phyloP scores from a whole-genome alignment of 2,797 vertebrate genomes.

The Characodon lateralis region DNA sequence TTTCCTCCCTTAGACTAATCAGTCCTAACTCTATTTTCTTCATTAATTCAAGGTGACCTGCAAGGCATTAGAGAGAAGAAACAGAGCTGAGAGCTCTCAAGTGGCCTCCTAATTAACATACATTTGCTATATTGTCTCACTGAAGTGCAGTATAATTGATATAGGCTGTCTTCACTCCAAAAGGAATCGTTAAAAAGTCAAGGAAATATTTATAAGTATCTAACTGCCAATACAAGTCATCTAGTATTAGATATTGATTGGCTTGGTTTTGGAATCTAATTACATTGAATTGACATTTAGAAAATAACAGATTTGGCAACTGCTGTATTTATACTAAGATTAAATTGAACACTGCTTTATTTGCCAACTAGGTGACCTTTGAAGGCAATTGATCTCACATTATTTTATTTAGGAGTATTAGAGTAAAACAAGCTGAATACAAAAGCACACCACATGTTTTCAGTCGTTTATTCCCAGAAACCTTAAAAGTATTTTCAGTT shows the following conservation, averaged over 20 bases:
- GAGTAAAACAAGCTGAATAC: neutral
- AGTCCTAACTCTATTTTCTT: conserved; percentile 48
- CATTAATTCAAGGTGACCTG: conserved; percentile 69
- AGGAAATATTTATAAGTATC: conserved; percentile 28
- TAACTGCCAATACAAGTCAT: conserved; percentile 9
- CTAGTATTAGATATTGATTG: conserved; percentile 14
- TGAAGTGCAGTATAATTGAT: conserved; percentile 32
- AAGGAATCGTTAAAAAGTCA: conserved; percentile 21
- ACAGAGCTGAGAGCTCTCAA: conserved; percentile 38
- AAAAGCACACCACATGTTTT: neutral
- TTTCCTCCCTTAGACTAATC: conserved; percentile 49
- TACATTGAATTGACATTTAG: conserved; percentile 12
- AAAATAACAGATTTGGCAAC: conserved; percentile 2
- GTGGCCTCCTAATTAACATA: conserved; percentile 54
- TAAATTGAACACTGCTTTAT: neutral
- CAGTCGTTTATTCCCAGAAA: neutral
- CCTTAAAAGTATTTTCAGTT: neutral
- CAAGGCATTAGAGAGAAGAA: conserved; percentile 36
- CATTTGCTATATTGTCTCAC: conserved; percentile 37
- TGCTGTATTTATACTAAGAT: neutral
- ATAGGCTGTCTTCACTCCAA: conserved; percentile 33
- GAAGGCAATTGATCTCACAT: neutral
- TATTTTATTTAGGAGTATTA: neutral
- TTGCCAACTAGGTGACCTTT: neutral
- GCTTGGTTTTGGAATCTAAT: conserved; percentile 24